phyloP scores from a whole-genome alignment of 2,113 vertebrate species.

The Petrocephalus zakoni region DNA sequence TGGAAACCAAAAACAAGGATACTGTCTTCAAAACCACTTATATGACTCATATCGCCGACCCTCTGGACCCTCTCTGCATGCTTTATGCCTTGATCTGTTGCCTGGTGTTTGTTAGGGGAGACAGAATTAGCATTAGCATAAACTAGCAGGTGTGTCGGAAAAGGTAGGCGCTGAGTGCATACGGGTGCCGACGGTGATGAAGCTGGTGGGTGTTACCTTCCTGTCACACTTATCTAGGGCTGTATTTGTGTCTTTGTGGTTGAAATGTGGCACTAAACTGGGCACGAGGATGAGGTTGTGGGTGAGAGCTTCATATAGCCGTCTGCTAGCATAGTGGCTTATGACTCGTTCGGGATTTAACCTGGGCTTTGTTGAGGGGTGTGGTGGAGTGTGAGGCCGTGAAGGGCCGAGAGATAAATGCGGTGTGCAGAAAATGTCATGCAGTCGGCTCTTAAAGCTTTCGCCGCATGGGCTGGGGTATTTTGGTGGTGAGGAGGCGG shows the following conservation, averaged over 20 bases:
- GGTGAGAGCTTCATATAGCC: background rate
- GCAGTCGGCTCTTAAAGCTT: conserved; percentile 51
- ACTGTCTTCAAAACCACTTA: background rate
- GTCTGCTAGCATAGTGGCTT: background rate
- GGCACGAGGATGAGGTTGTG: background rate
- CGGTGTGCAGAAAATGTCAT: conserved; percentile 45
- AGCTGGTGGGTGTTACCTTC: background rate
- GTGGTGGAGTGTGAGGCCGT: background rate
- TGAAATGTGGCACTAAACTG: background rate
- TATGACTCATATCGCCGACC: background rate
- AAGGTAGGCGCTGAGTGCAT: background rate
- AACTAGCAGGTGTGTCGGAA: background rate
- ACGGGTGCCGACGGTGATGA: background rate
- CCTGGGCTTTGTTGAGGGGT: background rate
- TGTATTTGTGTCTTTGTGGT: background rate
- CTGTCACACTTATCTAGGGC: background rate
- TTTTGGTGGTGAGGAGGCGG: background rate
- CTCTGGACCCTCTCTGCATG: background rate
- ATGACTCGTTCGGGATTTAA: background rate
- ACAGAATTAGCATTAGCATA: background rate
- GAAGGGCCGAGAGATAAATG: conserved; percentile 36
- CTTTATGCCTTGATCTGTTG: background rate
- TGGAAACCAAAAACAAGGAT: background rate
- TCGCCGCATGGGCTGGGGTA: conserved; percentile 26
- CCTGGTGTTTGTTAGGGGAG: background rate